A percentile compares a stretch with the other conserved stretches of the same genome.
These are phyloP conservation scores for Myotis pilosus DNA, from an alignment of 2,797 vertebrate species.

Conservation along the genomic window DNA sequence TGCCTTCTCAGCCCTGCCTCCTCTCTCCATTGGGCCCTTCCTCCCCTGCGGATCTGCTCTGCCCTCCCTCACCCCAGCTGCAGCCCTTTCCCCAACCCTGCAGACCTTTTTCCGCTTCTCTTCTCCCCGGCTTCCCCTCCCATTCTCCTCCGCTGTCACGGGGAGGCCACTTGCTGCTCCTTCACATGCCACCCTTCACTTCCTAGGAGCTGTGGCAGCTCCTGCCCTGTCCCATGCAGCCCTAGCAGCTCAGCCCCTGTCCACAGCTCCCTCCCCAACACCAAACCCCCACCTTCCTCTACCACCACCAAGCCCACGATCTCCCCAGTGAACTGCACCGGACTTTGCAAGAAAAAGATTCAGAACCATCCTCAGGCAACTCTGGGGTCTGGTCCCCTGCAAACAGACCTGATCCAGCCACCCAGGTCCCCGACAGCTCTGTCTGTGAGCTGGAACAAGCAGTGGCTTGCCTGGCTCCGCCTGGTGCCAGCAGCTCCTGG, in stretches of 20 bases:
- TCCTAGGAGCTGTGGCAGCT: neutral
- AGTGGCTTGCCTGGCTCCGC: conserved; percentile 21
- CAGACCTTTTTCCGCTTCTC: neutral
- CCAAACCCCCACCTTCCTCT: neutral
- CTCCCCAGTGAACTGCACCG: neutral
- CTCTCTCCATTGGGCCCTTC: neutral
- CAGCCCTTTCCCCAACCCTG: neutral
- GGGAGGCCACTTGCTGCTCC: neutral
- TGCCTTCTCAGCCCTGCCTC: neutral
- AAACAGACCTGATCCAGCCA: neutral
- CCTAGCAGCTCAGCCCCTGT: neutral
- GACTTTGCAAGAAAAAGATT: conserved; percentile 21
- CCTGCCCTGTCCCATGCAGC: neutral
- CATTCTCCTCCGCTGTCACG: neutral
- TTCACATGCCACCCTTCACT: neutral
- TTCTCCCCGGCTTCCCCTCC: neutral
- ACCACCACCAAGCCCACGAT: neutral
- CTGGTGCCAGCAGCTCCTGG: conserved; percentile 44
- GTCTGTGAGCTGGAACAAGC: neutral
- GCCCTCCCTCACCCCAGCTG: neutral
- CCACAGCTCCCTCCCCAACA: neutral
- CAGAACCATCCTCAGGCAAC: neutral
- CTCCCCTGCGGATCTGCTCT: neutral
- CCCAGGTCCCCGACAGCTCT: neutral
- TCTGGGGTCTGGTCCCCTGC: neutral